Evolutionary conservation across 2,113 vertebrate species (phyloP).

Genomic region (Ophthalmolycus amberensis): DNA sequence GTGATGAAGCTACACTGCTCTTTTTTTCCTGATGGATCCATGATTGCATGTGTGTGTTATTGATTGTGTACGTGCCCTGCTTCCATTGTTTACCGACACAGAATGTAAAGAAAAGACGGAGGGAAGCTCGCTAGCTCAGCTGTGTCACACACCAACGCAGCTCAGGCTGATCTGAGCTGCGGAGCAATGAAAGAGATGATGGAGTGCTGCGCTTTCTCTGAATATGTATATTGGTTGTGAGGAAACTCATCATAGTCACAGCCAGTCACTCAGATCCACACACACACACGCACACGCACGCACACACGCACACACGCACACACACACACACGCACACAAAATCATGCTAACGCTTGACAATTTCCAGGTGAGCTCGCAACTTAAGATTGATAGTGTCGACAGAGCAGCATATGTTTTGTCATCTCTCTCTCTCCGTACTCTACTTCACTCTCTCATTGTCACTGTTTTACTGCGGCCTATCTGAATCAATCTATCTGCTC

Average conservation of each 20-base stretch:
- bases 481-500: slow-evolving; percentile 67
- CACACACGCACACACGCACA: slow-evolving; percentile 19
- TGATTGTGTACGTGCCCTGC: neutral
- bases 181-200: slow-evolving; percentile 60
- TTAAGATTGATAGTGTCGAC: slow-evolving; percentile 77
- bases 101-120: neutral
- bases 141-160: slow-evolving; percentile 41
- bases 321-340: slow-evolving; percentile 31
- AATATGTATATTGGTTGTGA: slow-evolving; percentile 73
- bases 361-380: slow-evolving; percentile 75
- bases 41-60: slow-evolving; percentile 29
- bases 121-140: neutral
- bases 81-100: slow-evolving; percentile 14
- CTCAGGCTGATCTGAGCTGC: slow-evolving; percentile 40
- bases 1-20: neutral
- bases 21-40: slow-evolving; percentile 8
- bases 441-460: slow-evolving; percentile 59
- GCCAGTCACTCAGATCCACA: slow-evolving; percentile 33
- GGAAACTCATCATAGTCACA: slow-evolving; percentile 71
- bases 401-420: slow-evolving; percentile 75
- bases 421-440: slow-evolving; percentile 39
- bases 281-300: slow-evolving; percentile 11
- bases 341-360: slow-evolving; percentile 61
- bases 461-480: slow-evolving; percentile 59
- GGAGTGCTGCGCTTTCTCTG: slow-evolving; percentile 62